Base-by-base conservation (phyloP, 1,140 invertebrate genomes). In the Acromyrmex charruanus region DNA sequence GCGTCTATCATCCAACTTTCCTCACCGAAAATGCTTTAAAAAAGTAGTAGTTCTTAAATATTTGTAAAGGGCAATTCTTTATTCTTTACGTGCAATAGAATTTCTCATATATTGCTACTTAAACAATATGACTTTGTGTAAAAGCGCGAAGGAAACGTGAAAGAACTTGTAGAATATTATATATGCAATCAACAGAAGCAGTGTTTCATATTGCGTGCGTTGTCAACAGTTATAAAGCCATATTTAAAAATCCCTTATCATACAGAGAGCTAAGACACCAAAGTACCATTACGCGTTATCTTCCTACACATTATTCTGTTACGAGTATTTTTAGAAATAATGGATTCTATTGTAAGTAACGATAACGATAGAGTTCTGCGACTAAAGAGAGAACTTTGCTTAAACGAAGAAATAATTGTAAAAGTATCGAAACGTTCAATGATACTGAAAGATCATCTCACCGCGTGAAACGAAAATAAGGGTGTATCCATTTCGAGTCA, bases 251-350 rank as follows among this genome's bases (percentile, higher is more conserved):
- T n/a, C 6, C 16, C 59, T 12, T 18, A 16, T 0, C 9, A 4
- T 55, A 25, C 3, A 7, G 3, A 10, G 6, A 66, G n/a, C 5
- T 18, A 21, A 75, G 61, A 63, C n/a, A 16, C 0, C 25, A n/a
- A 79, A 14, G 25, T 65, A 51, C 3, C 59, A 28, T n/a, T n/a
- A 28, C 6, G 21, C 35, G 35, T 18, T 51, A 58, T 80, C n/a
- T 53, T 53, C 7, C 6, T 53, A 44, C n/a, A 18, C n/a, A 25
- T 77, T 25, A 77, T 9, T 59, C 31, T 21, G 31, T 77, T 77
- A 61, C 35, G 21, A 77, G n/a, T 72, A 72, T 77, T 77, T 77
- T 59, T 77, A 59, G n/a, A 59, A 39, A 16, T 77, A 18, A 77
- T 21, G 31, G 35, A 59, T 35, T 39, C 55, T 61, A 72, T 31